Conservation (phyloP, 1,140 invertebrate species). For the Dufourea novaeangliae region DNA sequence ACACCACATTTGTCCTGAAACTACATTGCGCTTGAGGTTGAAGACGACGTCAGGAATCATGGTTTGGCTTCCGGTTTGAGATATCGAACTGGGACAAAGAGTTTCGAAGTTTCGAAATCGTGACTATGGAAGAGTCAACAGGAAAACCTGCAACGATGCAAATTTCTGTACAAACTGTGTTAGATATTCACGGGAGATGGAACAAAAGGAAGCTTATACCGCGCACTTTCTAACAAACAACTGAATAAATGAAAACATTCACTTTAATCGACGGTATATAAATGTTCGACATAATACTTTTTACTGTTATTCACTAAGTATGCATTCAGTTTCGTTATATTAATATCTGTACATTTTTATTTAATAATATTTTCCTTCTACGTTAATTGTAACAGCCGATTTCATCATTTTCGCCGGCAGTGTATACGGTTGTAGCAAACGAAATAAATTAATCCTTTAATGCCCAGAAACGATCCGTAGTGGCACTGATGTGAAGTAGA, state of each 20-base stretch:
- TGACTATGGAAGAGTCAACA: not conserved
- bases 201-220: not conserved
- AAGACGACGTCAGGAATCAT: slow-evolving; percentile 5
- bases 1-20: not conserved
- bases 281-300: no score
- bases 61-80: not conserved
- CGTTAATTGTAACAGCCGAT: no score
- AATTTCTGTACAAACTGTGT: not conserved
- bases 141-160: not conserved
- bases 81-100: slow-evolving; percentile 16
- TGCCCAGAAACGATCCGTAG: no score
- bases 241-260: not conserved
- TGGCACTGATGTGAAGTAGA: no score
- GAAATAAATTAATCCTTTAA: no score
- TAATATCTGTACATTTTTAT: no score
- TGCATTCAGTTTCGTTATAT: no score
- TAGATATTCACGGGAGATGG: not conserved
- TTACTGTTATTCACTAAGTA: no score
- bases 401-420: no score
- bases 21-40: not conserved
- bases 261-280: not conserved
- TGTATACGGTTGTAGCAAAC: no score
- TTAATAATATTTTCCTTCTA: no score
- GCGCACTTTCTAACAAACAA: not conserved
- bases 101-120: not conserved